Conservation (phyloP, 2,113 vertebrate species). For the Gulo gulo region DNA sequence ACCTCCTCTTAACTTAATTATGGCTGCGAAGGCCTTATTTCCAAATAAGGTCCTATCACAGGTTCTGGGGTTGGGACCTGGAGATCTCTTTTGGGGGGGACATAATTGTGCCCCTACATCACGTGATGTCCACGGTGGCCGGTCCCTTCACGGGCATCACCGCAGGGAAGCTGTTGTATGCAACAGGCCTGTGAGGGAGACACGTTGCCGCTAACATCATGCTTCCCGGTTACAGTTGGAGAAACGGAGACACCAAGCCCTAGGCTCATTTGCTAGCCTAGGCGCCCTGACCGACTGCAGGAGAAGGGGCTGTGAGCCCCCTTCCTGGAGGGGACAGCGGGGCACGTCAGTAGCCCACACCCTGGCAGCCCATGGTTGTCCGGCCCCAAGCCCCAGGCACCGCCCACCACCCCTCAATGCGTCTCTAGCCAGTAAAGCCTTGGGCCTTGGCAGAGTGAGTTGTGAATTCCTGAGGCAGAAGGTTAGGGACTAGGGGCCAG, state of each 20-base stretch:
- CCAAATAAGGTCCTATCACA: not conserved
- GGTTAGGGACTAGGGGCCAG: not conserved
- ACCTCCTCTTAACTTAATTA: not conserved
- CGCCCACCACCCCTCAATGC: fast-evolving
- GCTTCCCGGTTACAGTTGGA: not conserved
- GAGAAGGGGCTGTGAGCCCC: not conserved
- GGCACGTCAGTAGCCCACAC: fast-evolving
- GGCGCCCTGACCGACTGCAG: fast-evolving
- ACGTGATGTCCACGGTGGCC: fast-evolving
- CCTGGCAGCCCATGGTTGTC: not conserved
- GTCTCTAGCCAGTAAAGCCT: fast-evolving
- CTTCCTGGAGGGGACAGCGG: too few species aligned
- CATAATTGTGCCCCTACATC: fast-evolving
- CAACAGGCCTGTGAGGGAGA: not conserved
- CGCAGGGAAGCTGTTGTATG: fast-evolving
- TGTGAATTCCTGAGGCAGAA: not conserved
- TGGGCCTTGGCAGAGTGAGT: fast-evolving
- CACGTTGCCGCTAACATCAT: fast-evolving
- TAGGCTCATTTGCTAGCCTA: fast-evolving
- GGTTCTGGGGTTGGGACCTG: not conserved
- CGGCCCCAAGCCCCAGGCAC: fast-evolving
- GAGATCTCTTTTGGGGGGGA: not conserved
- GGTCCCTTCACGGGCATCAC: fast-evolving
- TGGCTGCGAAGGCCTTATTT: not conserved
- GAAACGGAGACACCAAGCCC: not conserved